A percentile compares a stretch with the other conserved stretches of the same genome.
phyloP scores from a whole-genome alignment of 2,113 vertebrate species.

The Equus przewalskii region DNA sequence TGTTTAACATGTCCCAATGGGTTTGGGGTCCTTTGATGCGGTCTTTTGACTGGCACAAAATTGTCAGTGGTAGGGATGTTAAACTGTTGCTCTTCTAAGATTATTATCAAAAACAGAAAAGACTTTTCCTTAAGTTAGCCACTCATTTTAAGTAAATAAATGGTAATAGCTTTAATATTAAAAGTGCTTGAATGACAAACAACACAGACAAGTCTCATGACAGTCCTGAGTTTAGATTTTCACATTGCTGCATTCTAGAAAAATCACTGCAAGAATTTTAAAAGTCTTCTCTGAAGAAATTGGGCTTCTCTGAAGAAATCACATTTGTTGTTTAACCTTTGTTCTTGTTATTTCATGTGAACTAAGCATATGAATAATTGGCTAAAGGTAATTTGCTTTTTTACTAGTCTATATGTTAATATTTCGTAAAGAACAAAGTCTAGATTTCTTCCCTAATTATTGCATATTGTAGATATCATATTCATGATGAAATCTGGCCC shows the following conservation, averaged over 20 bases:
- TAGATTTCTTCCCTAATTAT: not conserved
- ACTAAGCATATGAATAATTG: not conserved
- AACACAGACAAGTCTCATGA: not conserved
- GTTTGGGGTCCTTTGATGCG: not conserved
- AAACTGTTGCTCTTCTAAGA: not conserved
- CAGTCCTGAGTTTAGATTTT: not conserved
- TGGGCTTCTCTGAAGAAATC: not conserved
- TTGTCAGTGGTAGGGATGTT: not conserved
- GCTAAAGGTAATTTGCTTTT: not conserved
- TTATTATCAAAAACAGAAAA: constrained; percentile 7
- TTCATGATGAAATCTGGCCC: not conserved
- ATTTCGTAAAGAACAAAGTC: not conserved
- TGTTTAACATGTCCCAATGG: not conserved
- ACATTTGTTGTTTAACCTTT: not conserved
- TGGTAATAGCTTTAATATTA: constrained; percentile 38
- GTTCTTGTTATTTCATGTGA: not conserved
- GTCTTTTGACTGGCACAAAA: constrained; percentile 24
- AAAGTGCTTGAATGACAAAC: constrained; percentile 8
- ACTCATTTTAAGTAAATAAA: constrained; percentile 29
- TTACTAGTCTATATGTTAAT: not conserved
- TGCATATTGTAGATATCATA: not conserved
- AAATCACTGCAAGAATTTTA: not conserved
- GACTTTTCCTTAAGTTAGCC: not conserved
- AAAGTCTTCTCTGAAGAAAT: not conserved
- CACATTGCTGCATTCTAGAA: not conserved